phyloP scores from a whole-genome alignment of 2,888 invertebrate species.

The Sthenelais limicola region DNA sequence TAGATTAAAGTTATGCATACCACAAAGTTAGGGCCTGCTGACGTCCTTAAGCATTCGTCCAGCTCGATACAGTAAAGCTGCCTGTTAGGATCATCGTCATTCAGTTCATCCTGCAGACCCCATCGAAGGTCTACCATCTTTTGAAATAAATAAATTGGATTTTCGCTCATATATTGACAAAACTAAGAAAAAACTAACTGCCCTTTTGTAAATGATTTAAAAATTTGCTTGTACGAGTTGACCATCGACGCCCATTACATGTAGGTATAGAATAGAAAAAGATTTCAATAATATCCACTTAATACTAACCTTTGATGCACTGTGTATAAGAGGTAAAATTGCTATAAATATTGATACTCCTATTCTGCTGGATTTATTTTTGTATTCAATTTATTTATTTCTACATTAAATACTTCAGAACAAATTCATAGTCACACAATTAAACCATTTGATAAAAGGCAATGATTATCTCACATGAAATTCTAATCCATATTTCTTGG shows the following conservation, averaged over 20 bases:
- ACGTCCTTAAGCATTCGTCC: conserved; percentile 58
- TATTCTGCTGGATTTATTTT: too few relatives aligned
- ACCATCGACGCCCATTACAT: too few relatives aligned
- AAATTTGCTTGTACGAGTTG: too few relatives aligned
- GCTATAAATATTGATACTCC: not conserved
- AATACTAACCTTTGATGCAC: too few relatives aligned
- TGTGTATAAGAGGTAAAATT: conserved; percentile 2
- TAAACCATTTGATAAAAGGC: not conserved
- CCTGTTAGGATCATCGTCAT: conserved; percentile 43
- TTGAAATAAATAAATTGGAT: too few relatives aligned
- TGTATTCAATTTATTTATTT: too few relatives aligned
- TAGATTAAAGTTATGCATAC: conserved; percentile 52
- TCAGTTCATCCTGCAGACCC: conserved; percentile 56
- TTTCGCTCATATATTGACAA: too few relatives aligned
- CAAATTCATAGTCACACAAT: not conserved
- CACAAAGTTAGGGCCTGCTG: conserved; percentile 65
- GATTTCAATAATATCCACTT: too few relatives aligned
- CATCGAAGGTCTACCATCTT: conserved; percentile 66
- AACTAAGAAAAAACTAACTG: too few relatives aligned
- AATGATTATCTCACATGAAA: conserved; percentile 61
- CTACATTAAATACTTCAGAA: not conserved
- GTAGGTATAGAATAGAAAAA: too few relatives aligned
- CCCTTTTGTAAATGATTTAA: too few relatives aligned
- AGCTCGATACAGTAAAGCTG: conserved; percentile 53
- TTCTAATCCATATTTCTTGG: conserved; percentile 64